Evolutionary conservation across 2,888 invertebrate genomes (phyloP).

Genomic region (Drosophila bunnanda): DNA sequence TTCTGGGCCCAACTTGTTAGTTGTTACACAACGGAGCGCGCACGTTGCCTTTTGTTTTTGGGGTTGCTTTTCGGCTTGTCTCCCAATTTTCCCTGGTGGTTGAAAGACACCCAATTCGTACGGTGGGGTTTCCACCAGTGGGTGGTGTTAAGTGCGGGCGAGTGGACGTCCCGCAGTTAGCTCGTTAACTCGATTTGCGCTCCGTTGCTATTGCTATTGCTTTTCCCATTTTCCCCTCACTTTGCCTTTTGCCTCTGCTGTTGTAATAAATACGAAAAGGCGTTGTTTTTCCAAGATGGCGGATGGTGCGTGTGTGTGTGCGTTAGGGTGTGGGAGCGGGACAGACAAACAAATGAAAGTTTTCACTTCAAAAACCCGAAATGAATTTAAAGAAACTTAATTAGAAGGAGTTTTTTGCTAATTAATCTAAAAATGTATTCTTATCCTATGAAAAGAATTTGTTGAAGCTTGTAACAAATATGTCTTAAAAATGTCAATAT

Average conservation of each 20-base stretch:
- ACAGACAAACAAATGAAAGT: conserved; percentile 6
- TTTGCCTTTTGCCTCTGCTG: conserved; percentile 17
- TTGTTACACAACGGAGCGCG: conserved; percentile 68
- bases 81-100: conserved; percentile 49
- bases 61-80: conserved; percentile 42
- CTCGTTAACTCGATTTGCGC: conserved; percentile 79
- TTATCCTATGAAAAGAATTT: no score
- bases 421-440: not conserved
- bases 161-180: conserved; percentile 70
- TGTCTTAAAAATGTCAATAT: not conserved
- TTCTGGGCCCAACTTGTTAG: conserved; percentile 67
- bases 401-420: not conserved
- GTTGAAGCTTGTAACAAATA: not conserved
- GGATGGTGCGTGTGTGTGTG: conserved; percentile 30
- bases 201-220: conserved; percentile 28
- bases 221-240: not conserved
- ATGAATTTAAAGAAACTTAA: conserved; percentile 24
- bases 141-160: conserved; percentile 26
- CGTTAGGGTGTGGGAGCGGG: not conserved
- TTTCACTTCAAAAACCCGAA: conserved; percentile 11
- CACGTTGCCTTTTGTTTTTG: conserved; percentile 51
- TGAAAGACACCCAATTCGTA: conserved; percentile 37
- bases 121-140: conserved; percentile 27
- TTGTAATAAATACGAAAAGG: conserved; percentile 73
- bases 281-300: conserved; percentile 77